Base-by-base conservation (phyloP, 2,888 invertebrate species). In the Podabrus alpinus region DNA sequence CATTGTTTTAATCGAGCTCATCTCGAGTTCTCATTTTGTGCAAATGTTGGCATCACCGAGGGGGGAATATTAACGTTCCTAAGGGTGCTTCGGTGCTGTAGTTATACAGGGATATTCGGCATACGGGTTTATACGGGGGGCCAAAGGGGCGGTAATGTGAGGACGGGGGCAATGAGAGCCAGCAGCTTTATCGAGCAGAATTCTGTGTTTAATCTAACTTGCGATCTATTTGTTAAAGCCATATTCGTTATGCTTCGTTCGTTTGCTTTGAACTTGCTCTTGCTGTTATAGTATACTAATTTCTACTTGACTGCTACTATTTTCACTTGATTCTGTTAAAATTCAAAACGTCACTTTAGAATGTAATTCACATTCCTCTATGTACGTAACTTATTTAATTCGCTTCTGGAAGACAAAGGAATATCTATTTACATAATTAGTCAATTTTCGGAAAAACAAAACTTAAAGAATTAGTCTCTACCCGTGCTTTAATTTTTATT, bases 1-100 rank as follows among this genome's bases (percentile, higher is more conserved):
- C 86, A 86, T 87, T 86, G 86, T 87, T 87, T 87, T 86, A 87
- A 87, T 87, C 86, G 86, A 86, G 87, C 86, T 86, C 87, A 86
- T 87, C 86, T 86, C 85, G 84, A 85, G 85, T 85, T 86, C 86
- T 86, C 86, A 86, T 87, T 86, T 86, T 85, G 86, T 84, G 86
- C 86, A 86, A 87, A 87, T 86, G 86, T 86, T 85, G 84, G 86
- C 84, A 82, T 85, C 84, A 85, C 84, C 85, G 83, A 83, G 83
- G 83, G 85, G 85, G 83, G 84, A 85, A 87, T 86, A 87, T 86
- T 86, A 86, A 86, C 86, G 85, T 84, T 87, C 85, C 86, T 86
- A 85, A 86, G 86, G 86, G 86, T 84, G 85, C 83, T 80, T 75
- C 76, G 74, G 73, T 73, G 78, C 75, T 73, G 75, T 72, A 75